Conservation (phyloP, 1,140 invertebrate genomes). For the Parapsyche elsis region DNA sequence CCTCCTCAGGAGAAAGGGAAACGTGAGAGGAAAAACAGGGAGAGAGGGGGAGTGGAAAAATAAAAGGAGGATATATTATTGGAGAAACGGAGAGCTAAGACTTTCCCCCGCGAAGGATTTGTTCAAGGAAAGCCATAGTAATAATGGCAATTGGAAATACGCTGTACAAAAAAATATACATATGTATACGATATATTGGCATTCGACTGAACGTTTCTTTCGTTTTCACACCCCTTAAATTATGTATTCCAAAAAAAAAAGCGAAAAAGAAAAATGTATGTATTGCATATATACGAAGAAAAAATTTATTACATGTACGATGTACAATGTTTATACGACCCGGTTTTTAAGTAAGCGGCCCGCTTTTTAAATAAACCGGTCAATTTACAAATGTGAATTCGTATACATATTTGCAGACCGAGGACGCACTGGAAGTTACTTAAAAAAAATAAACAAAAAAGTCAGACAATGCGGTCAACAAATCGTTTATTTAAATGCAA, state of each 20-base stretch:
- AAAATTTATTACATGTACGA: too few relatives aligned
- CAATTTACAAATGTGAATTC: too few relatives aligned
- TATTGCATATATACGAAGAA: too few relatives aligned
- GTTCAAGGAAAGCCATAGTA: slow-evolving; percentile 53
- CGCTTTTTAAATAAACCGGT: too few relatives aligned
- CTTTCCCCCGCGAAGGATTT: slow-evolving; percentile 53
- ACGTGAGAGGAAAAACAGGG: slow-evolving; percentile 14
- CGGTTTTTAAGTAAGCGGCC: too few relatives aligned
- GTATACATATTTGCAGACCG: too few relatives aligned
- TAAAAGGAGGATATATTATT: slow-evolving; percentile 56
- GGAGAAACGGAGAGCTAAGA: slow-evolving; percentile 49
- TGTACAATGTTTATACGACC: too few relatives aligned
- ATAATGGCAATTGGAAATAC: slow-evolving; percentile 48
- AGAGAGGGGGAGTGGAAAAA: slow-evolving; percentile 45
- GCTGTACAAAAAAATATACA: slow-evolving; percentile 27
- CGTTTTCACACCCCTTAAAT: neutral
- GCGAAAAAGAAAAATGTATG: too few relatives aligned
- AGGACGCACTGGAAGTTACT: too few relatives aligned
- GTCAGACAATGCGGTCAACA: too few relatives aligned
- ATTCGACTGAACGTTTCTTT: slow-evolving; percentile 15
- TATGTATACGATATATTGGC: slow-evolving; percentile 33
- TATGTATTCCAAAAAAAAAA: neutral
- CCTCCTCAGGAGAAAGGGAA: slow-evolving; percentile 10
- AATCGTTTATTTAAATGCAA: too few relatives aligned
- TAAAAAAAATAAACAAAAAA: too few relatives aligned